phyloP scores from a whole-genome alignment of 2,797 vertebrate species.

The Taeniopygia guttata region DNA sequence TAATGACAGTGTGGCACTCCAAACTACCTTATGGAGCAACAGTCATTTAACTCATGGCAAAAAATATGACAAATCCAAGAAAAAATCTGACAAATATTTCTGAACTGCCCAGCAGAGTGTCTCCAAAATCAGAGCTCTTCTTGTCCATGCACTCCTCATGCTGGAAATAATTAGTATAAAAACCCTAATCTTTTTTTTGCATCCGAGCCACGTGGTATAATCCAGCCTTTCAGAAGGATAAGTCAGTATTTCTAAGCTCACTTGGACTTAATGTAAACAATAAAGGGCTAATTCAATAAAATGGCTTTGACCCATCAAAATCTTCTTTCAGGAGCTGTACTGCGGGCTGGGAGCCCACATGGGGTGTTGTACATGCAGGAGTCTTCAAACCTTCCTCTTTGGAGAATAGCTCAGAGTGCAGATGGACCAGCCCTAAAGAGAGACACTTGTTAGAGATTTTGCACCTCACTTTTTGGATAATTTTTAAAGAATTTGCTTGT shows the following conservation, averaged over 20 bases:
- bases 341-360: slow-evolving; percentile 24
- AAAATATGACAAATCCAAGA: background rate
- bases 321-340: slow-evolving; percentile 38
- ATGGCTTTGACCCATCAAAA: slow-evolving; percentile 62
- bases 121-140: background rate
- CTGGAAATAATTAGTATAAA: slow-evolving; percentile 63
- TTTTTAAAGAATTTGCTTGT: background rate
- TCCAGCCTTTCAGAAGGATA: slow-evolving; percentile 69
- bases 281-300: slow-evolving; percentile 63
- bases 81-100: background rate
- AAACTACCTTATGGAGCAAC: background rate
- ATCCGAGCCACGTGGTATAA: slow-evolving; percentile 55
- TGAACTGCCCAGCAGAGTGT: slow-evolving; percentile 2
- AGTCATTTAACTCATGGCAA: background rate
- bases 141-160: background rate
- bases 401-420: slow-evolving; percentile 1
- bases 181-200: slow-evolving; percentile 54
- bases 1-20: background rate
- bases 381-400: background rate
- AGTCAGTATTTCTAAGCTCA: slow-evolving; percentile 68
- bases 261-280: slow-evolving; percentile 71
- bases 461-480: background rate
- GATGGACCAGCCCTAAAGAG: background rate
- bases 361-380: background rate
- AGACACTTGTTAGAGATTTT: background rate